Conservation (phyloP, 1,140 invertebrate species). For the Lordiphosa mommai region DNA sequence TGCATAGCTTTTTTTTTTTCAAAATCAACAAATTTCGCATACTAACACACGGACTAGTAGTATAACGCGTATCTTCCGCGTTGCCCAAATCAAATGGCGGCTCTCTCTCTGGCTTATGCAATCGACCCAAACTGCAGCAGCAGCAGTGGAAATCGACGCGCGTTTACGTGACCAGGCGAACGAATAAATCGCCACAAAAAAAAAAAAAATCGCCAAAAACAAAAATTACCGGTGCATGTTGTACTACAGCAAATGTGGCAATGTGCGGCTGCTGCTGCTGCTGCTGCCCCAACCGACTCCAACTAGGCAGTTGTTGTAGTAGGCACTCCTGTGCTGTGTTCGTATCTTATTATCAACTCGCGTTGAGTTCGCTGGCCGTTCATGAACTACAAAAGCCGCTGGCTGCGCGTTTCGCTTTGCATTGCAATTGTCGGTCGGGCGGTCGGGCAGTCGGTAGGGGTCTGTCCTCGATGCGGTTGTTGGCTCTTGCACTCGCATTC, state of each 20-base stretch:
- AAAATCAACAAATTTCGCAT: not conserved
- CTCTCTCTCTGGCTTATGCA: slow-evolving; percentile 33
- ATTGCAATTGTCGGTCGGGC: slow-evolving; percentile 11
- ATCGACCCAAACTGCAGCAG: slow-evolving; percentile 17
- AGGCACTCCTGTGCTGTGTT: slow-evolving; percentile 8
- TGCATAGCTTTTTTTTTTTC: not conserved
- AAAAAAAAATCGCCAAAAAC: slow-evolving; percentile 6
- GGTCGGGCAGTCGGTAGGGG: not conserved
- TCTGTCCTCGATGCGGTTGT: slow-evolving; percentile 61
- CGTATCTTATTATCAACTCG: slow-evolving; percentile 56
- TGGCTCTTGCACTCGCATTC: slow-evolving; percentile 32
- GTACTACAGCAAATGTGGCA: too few relatives aligned
- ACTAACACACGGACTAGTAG: too few relatives aligned
- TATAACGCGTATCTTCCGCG: slow-evolving; percentile 44
- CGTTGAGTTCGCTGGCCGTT: slow-evolving; percentile 61
- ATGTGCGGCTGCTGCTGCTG: not conserved
- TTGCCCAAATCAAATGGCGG: slow-evolving; percentile 49
- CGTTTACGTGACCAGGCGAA: slow-evolving; percentile 20
- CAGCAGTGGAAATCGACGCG: slow-evolving; percentile 13
- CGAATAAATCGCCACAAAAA: slow-evolving; percentile 7
- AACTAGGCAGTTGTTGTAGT: slow-evolving; percentile 15
- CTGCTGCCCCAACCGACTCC: slow-evolving; percentile 5
- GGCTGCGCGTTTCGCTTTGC: slow-evolving; percentile 41
- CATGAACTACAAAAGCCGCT: slow-evolving; percentile 67
- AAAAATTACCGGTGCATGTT: slow-evolving; percentile 18